Evolutionary conservation across 2,113 vertebrate species (phyloP), one percentile per base, ranked within the genome.

Genomic region (Tapirus terrestris): DNA sequence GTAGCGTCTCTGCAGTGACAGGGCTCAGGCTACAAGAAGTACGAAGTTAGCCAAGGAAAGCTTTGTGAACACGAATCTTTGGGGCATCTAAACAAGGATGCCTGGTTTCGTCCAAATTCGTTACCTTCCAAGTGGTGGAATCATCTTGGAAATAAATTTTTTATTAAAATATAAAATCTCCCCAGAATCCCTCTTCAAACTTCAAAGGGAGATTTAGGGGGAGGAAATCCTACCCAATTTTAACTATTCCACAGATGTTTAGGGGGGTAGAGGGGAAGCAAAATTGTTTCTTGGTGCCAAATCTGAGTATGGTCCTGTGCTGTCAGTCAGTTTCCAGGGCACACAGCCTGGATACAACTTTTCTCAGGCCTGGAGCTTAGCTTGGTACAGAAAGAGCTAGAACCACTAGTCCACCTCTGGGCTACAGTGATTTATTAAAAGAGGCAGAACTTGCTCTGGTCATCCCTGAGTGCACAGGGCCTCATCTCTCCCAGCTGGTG

Each of bases 131-230:
- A 93, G n/a, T 68, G 21, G 63, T 29, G 25, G 61, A 58, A 87
- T 72, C 89, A 91, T 85, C 63, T 82, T 58, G n/a, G 70, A 91
- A 97, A 96, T 89, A 85, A 94, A 85, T 39, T 89, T 90, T 39
- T 95, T 96, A 92, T 91, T 96, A 96, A 98, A 94, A 92, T 84
- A 77, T 82, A 63, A 90, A 96, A 73, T 73, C 20, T 53, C 33
- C 77, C 72, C 33, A 75, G 80, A 91, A 79, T 73, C 45, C 48
- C 21, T 95, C 58, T 85, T 73, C 51, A 92, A 3, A 75, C 84
- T 90, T 97, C 81, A 94, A 91, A 87, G 45, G n/a, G 33, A 73
- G 33, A 89, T 96, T 90, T 70, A 21, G 16, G 21, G 58, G 48
- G 84, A 90, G 58, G 90, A 96, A 97, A 79, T 70, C 72, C 53